phyloP scores from a whole-genome alignment of 2,797 vertebrate species.

The Salmo trutta region DNA sequence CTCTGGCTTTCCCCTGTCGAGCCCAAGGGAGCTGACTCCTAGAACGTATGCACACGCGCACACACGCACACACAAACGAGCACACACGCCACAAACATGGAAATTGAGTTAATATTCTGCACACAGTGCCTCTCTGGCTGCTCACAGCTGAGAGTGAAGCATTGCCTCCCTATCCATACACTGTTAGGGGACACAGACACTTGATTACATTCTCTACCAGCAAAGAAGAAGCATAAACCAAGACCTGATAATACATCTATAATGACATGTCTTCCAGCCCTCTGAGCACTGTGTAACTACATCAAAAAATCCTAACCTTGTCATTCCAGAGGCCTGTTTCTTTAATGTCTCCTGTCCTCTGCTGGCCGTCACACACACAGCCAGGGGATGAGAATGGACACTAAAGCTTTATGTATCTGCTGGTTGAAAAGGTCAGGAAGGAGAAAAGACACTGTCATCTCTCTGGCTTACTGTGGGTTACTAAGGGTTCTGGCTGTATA shows the following conservation, averaged over 20 bases:
- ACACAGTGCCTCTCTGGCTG: constrained; percentile 49
- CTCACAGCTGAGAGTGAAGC: constrained; percentile 68
- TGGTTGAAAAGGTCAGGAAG: constrained; percentile 54
- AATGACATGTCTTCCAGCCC: constrained; percentile 7
- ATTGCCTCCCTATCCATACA: constrained; percentile 60
- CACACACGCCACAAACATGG: constrained; percentile 4
- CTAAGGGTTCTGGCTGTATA: constrained; percentile 12
- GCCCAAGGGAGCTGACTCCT: constrained; percentile 54
- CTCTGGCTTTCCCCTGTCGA: constrained; percentile 28
- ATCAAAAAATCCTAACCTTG: neutral
- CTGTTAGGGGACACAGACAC: constrained; percentile 46
- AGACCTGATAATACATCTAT: constrained; percentile 15
- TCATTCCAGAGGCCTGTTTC: neutral
- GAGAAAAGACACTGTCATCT: constrained; percentile 55
- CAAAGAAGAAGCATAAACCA: neutral
- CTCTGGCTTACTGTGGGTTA: constrained; percentile 39
- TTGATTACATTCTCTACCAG: neutral
- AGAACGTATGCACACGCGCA: neutral
- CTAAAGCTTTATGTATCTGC: constrained; percentile 13
- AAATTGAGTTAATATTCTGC: constrained; percentile 72
- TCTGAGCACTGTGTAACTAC: constrained; percentile 6
- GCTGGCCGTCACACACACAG: neutral
- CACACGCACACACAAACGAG: neutral
- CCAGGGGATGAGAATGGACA: constrained; percentile 20
- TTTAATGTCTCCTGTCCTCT: constrained; percentile 8